A percentile compares a stretch with the other conserved stretches of the same genome.
Conservation (phyloP, 1,140 invertebrate species). For the Cyclina sinensis region DNA sequence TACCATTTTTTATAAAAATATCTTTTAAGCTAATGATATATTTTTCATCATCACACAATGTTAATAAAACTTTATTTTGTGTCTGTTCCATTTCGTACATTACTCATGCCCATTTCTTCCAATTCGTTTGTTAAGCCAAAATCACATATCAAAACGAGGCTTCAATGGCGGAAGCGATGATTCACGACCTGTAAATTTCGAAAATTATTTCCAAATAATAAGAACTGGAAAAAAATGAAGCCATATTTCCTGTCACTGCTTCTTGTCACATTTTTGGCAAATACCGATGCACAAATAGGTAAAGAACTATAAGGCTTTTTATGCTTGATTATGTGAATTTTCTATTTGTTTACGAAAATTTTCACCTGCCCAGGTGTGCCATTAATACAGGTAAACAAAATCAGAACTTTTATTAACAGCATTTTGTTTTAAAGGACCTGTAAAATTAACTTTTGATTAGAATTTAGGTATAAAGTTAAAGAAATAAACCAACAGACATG, state of each 20-base stretch:
- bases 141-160: neutral
- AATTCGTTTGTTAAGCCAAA: too few species aligned
- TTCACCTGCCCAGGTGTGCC: slow-evolving; percentile 55
- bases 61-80: too few species aligned
- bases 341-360: slow-evolving; percentile 20
- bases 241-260: neutral
- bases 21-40: too few species aligned
- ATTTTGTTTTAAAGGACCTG: too few species aligned
- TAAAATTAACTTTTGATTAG: too few species aligned
- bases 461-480: too few species aligned
- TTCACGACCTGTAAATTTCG: slow-evolving; percentile 63
- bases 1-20: too few species aligned
- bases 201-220: neutral
- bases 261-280: neutral
- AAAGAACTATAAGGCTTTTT: neutral
- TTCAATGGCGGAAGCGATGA: slow-evolving; percentile 60
- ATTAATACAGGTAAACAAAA: slow-evolving; percentile 20
- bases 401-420: too few species aligned
- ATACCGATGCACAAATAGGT: slow-evolving; percentile 25
- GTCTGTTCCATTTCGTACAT: too few species aligned
- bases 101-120: too few species aligned
- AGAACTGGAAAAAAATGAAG: neutral
- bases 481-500: too few species aligned
- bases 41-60: too few species aligned
- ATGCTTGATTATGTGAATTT: neutral